Conservation (phyloP, 2,888 invertebrate genomes). For the Quadriops clusia region DNA sequence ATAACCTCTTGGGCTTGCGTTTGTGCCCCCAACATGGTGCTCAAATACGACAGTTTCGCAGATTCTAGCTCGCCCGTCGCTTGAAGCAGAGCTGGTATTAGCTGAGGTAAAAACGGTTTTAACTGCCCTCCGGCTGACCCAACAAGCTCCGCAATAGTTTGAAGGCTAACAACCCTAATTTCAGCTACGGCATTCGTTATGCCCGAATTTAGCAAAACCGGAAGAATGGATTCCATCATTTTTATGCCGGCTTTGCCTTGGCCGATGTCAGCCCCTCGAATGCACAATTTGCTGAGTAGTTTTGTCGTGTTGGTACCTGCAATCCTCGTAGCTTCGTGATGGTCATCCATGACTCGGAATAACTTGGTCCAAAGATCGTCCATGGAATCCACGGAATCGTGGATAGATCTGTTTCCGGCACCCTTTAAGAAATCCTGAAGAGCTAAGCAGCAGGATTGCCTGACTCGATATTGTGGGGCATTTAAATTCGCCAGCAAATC, state of each 20-base stretch:
- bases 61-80: conserved; percentile 83
- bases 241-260: conserved; percentile 64
- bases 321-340: conserved; percentile 74
- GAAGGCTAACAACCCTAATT: conserved; percentile 68
- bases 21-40: conserved; percentile 55
- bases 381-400: conserved; percentile 34
- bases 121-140: conserved; percentile 66
- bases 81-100: conserved; percentile 74
- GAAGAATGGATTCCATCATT: conserved; percentile 62
- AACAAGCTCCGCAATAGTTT: conserved; percentile 77
- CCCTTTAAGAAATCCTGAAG: conserved; percentile 72
- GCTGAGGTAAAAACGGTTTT: conserved; percentile 65
- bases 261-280: conserved; percentile 53
- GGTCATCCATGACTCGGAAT: conserved; percentile 88
- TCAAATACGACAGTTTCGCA: conserved; percentile 65
- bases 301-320: conserved; percentile 62
- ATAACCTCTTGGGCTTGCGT: conserved; percentile 61
- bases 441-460: conserved; percentile 85
- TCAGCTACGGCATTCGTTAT: conserved; percentile 68
- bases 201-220: conserved; percentile 68
- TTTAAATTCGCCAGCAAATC: conserved; percentile 75
- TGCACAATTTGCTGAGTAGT: conserved; percentile 65
- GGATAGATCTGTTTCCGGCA: conserved; percentile 32
- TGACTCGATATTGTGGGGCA: conserved; percentile 74
- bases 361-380: conserved; percentile 67